Percentiles rank a stretch among this genome's conserved stretches.
Conservation (phyloP, 2,888 invertebrate genomes). For the Elgonia sp. region DNA sequence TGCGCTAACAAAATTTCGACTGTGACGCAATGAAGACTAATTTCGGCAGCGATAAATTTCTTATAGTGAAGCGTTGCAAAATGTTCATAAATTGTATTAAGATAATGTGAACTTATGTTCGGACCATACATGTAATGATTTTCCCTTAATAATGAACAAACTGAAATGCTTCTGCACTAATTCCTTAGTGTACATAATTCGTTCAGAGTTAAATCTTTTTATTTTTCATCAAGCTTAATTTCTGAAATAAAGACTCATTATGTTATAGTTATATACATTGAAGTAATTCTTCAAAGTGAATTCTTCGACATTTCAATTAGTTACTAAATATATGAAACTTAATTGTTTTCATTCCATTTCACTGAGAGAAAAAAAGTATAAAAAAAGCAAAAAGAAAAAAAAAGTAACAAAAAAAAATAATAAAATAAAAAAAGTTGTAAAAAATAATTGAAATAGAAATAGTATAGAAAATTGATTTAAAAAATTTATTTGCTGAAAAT, state of each 20-base stretch:
- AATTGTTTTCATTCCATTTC: neutral
- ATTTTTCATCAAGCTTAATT: neutral
- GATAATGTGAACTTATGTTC: conserved; percentile 54
- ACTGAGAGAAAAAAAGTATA: neutral
- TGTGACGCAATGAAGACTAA: conserved; percentile 52
- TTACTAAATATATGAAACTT: neutral
- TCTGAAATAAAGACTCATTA: neutral
- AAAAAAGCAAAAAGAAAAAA: too few relatives aligned
- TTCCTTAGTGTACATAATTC: neutral
- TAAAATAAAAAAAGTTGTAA: neutral
- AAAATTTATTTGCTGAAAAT: too few relatives aligned
- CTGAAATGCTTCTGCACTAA: conserved; percentile 17
- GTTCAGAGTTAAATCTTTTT: neutral
- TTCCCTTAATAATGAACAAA: conserved; percentile 22
- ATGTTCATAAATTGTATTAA: conserved; percentile 62
- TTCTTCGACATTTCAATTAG: neutral
- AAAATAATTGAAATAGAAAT: neutral
- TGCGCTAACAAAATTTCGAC: conserved; percentile 27
- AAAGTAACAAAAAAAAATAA: too few relatives aligned
- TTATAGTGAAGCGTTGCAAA: conserved; percentile 53
- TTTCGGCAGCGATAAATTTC: conserved; percentile 49
- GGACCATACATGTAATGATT: conserved; percentile 21
- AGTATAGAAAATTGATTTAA: too few relatives aligned
- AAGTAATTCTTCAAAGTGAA: neutral
- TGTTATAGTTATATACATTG: neutral